Percentiles rank a stretch among this genome's conserved stretches.
Evolutionary conservation across 92 coral and sea anemone genomes (phyloP).

Genomic region (Muricea muricata): DNA sequence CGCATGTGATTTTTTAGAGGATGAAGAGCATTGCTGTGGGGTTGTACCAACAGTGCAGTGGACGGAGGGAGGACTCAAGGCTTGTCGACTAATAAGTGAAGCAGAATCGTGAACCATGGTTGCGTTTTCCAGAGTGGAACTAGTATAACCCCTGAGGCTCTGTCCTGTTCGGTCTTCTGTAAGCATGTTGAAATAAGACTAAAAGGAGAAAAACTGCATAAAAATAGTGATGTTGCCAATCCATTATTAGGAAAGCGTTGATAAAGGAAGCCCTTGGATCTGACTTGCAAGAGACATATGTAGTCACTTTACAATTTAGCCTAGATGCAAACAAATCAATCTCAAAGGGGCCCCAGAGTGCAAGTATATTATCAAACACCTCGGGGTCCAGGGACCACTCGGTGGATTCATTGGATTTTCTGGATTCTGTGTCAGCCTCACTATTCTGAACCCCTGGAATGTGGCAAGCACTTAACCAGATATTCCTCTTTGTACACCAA

Average conservation of each 20-base stretch:
- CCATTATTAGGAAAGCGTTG: not conserved
- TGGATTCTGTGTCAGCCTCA: no score
- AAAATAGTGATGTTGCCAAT: not conserved
- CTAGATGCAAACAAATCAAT: no score
- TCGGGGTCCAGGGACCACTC: not conserved
- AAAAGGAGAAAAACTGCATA: not conserved
- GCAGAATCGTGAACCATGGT: slow-evolving; percentile 31
- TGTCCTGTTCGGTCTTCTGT: not conserved
- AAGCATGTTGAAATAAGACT: not conserved
- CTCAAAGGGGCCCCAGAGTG: no score
- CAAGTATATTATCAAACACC: no score
- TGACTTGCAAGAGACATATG: no score
- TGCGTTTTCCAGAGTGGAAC: no score
- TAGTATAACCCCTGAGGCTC: slow-evolving; percentile 44
- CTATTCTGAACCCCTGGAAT: no score
- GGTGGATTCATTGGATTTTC: not conserved
- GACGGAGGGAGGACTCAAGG: slow-evolving; percentile 46
- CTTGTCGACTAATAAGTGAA: slow-evolving; percentile 37
- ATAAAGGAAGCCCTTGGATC: not conserved
- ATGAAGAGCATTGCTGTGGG: no score
- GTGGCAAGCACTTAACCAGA: no score
- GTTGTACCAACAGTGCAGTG: slow-evolving; percentile 29
- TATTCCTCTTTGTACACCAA: no score
- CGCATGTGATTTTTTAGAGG: no score
- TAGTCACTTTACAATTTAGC: no score